phyloP scores from a whole-genome alignment of 2,797 vertebrate species.

The Myotis findleyi region DNA sequence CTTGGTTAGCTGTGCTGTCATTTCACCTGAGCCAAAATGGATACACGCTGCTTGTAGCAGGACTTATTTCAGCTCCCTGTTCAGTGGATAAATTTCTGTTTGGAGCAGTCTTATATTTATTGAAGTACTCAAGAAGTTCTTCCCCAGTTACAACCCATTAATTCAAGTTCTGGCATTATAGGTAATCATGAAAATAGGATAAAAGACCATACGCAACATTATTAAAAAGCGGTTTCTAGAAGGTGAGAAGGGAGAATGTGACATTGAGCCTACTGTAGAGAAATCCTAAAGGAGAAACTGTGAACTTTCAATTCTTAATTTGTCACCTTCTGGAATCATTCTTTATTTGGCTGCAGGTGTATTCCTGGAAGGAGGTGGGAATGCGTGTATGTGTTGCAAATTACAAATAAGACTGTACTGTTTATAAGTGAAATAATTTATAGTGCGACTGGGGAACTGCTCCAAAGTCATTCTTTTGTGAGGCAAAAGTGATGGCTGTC shows the following conservation, averaged over 20 bases:
- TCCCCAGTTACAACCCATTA: neutral
- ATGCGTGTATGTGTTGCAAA: neutral
- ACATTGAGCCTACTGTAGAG: neutral
- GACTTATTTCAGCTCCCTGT: neutral
- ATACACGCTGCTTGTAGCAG: neutral
- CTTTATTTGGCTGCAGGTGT: neutral
- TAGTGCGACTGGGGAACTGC: neutral
- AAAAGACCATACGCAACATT: neutral
- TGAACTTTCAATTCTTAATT: neutral
- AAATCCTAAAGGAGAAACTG: neutral
- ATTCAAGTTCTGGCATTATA: neutral
- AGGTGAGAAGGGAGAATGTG: neutral
- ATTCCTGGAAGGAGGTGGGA: neutral
- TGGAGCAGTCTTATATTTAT: neutral
- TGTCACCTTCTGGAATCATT: slow-evolving; percentile 24
- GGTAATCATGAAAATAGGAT: neutral
- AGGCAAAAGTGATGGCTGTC: neutral
- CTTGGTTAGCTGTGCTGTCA: neutral
- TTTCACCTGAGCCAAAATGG: neutral
- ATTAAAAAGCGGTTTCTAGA: slow-evolving; percentile 29
- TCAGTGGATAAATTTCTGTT: neutral
- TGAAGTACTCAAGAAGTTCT: neutral
- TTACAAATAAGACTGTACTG: neutral
- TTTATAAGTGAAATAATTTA: neutral
- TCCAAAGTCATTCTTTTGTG: neutral